phyloP scores from a whole-genome alignment of 1,140 invertebrate species.

The Ostrea denselamellosa region DNA sequence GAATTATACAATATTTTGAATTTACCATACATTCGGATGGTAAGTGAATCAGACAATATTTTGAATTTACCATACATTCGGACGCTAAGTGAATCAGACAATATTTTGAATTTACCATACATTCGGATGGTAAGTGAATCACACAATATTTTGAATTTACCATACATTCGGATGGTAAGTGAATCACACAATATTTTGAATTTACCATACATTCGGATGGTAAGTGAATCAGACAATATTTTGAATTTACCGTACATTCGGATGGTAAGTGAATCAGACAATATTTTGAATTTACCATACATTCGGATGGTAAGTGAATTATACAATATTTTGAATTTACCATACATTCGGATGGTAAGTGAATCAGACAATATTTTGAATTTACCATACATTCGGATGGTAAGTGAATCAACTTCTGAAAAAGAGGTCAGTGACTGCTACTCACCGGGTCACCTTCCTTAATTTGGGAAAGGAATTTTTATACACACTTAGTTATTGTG shows the following conservation, averaged over 20 bases:
- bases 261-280: constrained; percentile 81
- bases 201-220: constrained; percentile 83
- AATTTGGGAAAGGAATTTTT: no score
- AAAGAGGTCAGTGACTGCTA: no score
- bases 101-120: constrained; percentile 82
- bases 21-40: constrained; percentile 83
- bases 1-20: constrained; percentile 79
- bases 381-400: constrained; percentile 83
- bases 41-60: constrained; percentile 80
- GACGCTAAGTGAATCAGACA: constrained; percentile 81
- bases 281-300: constrained; percentile 82
- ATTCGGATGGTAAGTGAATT: constrained; percentile 81
- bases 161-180: constrained; percentile 82
- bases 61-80: constrained; percentile 83
- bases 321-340: constrained; percentile 81
- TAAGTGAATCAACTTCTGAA: constrained; percentile 72
- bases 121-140: constrained; percentile 81
- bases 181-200: constrained; percentile 78
- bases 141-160: constrained; percentile 81
- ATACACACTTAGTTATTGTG: no score
- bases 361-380: constrained; percentile 80
- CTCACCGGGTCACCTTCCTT: no score
- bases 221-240: constrained; percentile 80
- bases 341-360: constrained; percentile 82
- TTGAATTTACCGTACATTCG: constrained; percentile 83